Percentiles rank a stretch among this genome's conserved stretches.
Conservation (phyloP, 2,797 vertebrate species). For the Cryptoprocta ferox region DNA sequence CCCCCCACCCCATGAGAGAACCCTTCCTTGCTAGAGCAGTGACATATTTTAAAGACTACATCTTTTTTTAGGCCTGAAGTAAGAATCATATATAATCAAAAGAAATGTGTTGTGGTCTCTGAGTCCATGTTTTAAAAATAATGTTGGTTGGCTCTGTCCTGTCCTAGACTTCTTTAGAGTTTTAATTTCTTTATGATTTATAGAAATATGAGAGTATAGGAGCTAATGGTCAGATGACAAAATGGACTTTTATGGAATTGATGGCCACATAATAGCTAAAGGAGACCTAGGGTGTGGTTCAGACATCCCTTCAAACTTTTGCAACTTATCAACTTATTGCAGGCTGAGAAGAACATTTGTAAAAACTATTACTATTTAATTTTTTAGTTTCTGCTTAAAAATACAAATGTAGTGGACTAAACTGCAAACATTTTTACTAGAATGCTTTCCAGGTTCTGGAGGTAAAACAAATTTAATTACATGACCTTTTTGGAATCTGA, state of each 20-base stretch:
- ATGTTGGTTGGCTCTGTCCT: neutral
- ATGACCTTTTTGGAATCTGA: neutral
- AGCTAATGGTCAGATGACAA: neutral
- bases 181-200: slow-evolving; percentile 38
- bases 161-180: neutral
- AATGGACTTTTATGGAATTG: neutral
- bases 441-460: neutral
- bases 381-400: neutral
- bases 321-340: neutral
- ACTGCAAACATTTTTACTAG: neutral
- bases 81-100: neutral
- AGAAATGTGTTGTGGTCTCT: neutral
- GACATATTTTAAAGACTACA: neutral
- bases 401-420: neutral
- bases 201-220: neutral
- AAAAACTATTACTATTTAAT: neutral
- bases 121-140: neutral
- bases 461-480: neutral
- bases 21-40: neutral
- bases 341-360: neutral
- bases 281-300: neutral
- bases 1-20: neutral
- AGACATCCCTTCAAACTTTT: slow-evolving; percentile 30
- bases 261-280: neutral
- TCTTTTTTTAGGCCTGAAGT: neutral